phyloP scores from a whole-genome alignment of 1,140 invertebrate genomes.

The Bombus confusus region DNA sequence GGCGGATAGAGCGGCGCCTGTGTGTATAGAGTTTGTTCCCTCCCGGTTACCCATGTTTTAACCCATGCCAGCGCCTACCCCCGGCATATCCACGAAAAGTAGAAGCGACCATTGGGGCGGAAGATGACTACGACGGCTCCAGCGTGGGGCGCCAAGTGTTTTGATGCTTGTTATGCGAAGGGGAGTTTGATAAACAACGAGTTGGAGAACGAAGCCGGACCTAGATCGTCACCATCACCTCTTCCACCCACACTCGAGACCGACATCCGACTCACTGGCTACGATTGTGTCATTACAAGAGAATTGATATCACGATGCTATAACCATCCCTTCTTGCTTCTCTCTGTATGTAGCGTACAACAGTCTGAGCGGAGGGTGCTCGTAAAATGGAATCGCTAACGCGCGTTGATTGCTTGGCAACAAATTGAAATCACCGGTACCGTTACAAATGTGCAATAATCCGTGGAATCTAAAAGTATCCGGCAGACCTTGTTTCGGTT shows the following conservation, averaged over 20 bases:
- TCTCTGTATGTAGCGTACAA: not conserved
- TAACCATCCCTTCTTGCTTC: constrained; percentile 54
- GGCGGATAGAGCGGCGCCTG: constrained; percentile 59
- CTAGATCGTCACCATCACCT: constrained; percentile 55
- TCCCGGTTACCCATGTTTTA: constrained; percentile 55
- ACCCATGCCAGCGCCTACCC: constrained; percentile 64
- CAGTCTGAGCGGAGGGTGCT: not conserved
- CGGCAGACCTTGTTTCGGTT: not conserved
- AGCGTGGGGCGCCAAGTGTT: constrained; percentile 76
- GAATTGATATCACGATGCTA: constrained; percentile 64
- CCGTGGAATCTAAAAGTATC: constrained; percentile 16
- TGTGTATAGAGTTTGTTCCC: constrained; percentile 43
- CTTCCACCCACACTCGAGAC: constrained; percentile 26
- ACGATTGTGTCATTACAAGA: constrained; percentile 63
- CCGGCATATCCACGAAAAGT: constrained; percentile 59
- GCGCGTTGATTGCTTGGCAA: constrained; percentile 27
- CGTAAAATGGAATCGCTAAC: constrained; percentile 41
- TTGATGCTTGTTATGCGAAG: constrained; percentile 76
- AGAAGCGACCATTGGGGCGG: constrained; percentile 54
- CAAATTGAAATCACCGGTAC: constrained; percentile 37
- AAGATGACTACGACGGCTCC: constrained; percentile 69
- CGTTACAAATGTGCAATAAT: constrained; percentile 18
- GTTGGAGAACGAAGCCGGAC: constrained; percentile 64
- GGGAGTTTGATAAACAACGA: constrained; percentile 75
- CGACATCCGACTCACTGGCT: constrained; percentile 65